A percentile compares a stretch with the other conserved stretches of the same genome.
Conservation (phyloP, 2,113 vertebrate genomes). For the Pseudopipra pipra region DNA sequence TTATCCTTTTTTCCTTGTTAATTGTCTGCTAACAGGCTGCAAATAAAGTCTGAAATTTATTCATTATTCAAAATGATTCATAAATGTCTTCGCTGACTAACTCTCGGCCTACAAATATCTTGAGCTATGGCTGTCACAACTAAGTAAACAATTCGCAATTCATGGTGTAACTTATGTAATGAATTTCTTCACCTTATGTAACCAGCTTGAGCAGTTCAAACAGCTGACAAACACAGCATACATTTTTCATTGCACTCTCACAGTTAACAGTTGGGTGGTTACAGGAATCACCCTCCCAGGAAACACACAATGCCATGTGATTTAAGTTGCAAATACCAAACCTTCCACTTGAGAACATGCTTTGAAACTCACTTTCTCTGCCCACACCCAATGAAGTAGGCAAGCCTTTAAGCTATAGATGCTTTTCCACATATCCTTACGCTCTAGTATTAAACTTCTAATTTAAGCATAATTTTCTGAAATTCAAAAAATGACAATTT, state of each 20-base stretch:
- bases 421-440: not conserved
- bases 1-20: constrained; percentile 20
- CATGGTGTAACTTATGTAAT: constrained; percentile 24
- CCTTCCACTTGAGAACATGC: not conserved
- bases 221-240: constrained; percentile 27
- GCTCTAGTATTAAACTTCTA: not conserved
- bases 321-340: not conserved
- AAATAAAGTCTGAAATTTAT: constrained; percentile 31
- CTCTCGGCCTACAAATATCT: constrained; percentile 30
- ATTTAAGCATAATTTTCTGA: not conserved
- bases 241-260: constrained; percentile 23
- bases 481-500: not conserved
- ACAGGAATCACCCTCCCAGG: constrained; percentile 7
- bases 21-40: constrained; percentile 27
- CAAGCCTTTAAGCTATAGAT: not conserved
- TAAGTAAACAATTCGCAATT: constrained; percentile 44
- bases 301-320: not conserved
- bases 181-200: constrained; percentile 24
- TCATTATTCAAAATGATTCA: constrained; percentile 59
- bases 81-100: constrained; percentile 22
- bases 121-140: constrained; percentile 25
- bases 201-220: constrained; percentile 19
- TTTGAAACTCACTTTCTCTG: not conserved
- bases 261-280: constrained; percentile 14
- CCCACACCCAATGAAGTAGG: not conserved